Conservation (phyloP, 2,797 vertebrate species). For the Mionectes olivaceus region DNA sequence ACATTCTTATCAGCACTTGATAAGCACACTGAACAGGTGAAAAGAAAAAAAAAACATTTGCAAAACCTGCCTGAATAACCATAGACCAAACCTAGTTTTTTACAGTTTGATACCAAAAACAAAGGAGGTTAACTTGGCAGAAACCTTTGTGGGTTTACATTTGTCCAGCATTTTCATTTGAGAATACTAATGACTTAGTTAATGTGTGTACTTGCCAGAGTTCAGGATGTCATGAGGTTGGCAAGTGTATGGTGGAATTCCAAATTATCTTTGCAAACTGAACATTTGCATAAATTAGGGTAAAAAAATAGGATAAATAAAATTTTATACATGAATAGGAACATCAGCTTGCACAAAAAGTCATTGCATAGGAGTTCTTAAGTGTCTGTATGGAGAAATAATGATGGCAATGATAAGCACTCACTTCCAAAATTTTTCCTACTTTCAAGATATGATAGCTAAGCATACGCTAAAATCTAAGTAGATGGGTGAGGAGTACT, state of each 20-base stretch:
- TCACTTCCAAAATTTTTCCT: not conserved
- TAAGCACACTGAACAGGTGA: accelerated
- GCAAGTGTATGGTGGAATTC: not conserved
- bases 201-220: not conserved
- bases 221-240: not conserved
- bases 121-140: not conserved
- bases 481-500: not conserved
- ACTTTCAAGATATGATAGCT: not conserved
- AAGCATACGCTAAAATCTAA: not conserved
- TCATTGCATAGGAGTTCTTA: not conserved
- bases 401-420: not conserved
- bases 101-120: not conserved
- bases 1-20: not conserved
- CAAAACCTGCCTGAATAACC: not conserved
- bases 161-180: not conserved
- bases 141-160: not conserved
- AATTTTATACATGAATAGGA: not conserved
- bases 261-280: not conserved
- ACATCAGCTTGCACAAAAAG: not conserved
- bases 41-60: not conserved
- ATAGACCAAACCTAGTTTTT: not conserved
- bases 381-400: not conserved
- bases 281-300: not conserved
- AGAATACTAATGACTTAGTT: not conserved
- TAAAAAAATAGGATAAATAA: not conserved